Evolutionary conservation across 2,113 vertebrate genomes (phyloP).

Genomic region (Mesitornis unicolor): DNA sequence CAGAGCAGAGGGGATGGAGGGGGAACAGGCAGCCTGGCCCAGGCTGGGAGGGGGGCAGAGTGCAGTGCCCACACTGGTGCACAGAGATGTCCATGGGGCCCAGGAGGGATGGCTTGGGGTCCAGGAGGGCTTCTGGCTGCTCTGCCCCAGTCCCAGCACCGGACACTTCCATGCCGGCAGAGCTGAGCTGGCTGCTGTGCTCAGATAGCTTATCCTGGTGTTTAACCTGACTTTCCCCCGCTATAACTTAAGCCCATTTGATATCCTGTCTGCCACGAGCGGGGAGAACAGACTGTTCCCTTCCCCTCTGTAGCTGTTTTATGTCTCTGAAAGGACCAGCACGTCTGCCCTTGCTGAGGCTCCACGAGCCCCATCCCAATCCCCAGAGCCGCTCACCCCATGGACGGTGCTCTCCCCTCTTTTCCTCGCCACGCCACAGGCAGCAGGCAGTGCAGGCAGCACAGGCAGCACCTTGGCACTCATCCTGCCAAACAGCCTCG

Average conservation of each 20-base stretch:
- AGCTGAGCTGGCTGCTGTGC: fast-evolving
- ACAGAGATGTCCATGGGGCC: background rate
- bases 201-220: background rate
- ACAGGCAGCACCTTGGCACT: background rate
- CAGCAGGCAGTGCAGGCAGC: background rate
- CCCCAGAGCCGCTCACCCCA: background rate
- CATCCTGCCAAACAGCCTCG: fast-evolving
- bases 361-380: fast-evolving
- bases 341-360: background rate
- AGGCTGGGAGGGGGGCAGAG: background rate
- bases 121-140: background rate
- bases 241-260: slow-evolving; percentile 9
- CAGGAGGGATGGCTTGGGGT: background rate
- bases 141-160: fast-evolving
- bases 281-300: slow-evolving; percentile 40
- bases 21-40: background rate
- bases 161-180: background rate
- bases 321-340: slow-evolving; percentile 14
- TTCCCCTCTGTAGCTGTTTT: slow-evolving; percentile 25
- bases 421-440: fast-evolving
- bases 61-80: fast-evolving
- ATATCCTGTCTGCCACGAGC: slow-evolving; percentile 10
- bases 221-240: background rate
- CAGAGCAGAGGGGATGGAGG: background rate
- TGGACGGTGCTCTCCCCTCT: fast-evolving